Base-by-base conservation (phyloP, 2,888 invertebrate genomes). In the Lasioglossum lativentre region DNA sequence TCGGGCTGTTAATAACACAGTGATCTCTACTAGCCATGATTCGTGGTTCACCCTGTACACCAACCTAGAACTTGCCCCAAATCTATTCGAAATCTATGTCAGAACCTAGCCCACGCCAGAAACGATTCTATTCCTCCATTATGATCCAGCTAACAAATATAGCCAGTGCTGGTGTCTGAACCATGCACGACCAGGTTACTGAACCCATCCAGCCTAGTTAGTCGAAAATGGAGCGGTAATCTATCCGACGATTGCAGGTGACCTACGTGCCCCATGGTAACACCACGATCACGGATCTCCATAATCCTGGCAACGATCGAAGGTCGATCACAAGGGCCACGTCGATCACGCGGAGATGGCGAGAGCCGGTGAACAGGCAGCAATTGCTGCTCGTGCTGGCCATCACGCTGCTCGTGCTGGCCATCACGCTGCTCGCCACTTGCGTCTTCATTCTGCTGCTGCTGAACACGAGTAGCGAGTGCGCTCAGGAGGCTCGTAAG, bases 401-500 rank as follows among this genome's bases (percentile, higher is more conserved):
- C 2, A 83, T 93, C n/a, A 92, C 90, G 66, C 89, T 94, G 2
- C 86, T 94, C 10, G 92, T 93, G n/a, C 89, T 94, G 38, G 93
- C 94, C 2, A 83, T 93, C n/a, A 92, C 90, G 66, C 89, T 94
- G 2, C 86, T 94, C 10, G 92, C 92, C 40, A 92, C 91, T 75
- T 93, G 93, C 78, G 81, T 93, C 78, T 92, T 94, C 68, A 93
- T 92, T 56, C 90, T 94, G 47, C 86, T 95, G n/a, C 86, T 94
- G 47, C 82, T 94, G 80, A 94, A 93, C 82, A 88, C 90, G 59
- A 90, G 90, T 30, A 89, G 92, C 38, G 92, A 93, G 74, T 94
- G 92, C 86, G 84, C 83, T 19, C 89, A 92, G 47, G 91, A 94
- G 70, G 81, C 92, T 70, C 88, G 95, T 95, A 80, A 94, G 94